Evolutionary conservation across 2,888 invertebrate species (phyloP), one percentile per base, ranked within the genome.

Genomic region (Nebria salina): DNA sequence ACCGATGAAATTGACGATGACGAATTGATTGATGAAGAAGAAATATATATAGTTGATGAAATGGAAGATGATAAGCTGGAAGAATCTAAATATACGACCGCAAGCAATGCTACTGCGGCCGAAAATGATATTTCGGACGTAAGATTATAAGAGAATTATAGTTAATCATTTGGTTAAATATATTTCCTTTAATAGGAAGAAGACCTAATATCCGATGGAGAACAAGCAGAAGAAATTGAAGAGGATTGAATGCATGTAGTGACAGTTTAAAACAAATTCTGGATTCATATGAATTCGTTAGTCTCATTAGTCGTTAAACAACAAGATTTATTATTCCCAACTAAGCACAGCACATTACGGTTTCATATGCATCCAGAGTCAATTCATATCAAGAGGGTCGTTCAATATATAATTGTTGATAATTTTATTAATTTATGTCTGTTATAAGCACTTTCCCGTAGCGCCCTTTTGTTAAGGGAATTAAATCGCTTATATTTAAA

Each of bases 21-120:
- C 80, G 76, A 68, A 78, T 70, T 74, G 11, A 82, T 76, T 72
- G 76, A 83, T 11, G 83, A 82, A 7, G 84, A 85, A 64, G 83
- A 82, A 65, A 41, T 75, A 26, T 66, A 74, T 68, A 76, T 79
- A 34, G 20, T 77, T 25, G 83, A 83, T 73, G 84, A 84, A 68
- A 54, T 54, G 2, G 84, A 85, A 42, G 84, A 83, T 42, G 84
- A 84, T 64, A 68, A 75, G 54, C 66, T 85, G 15, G 84, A 84
- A 66, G 86, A 87, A 83, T 91, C 91, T 54, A 91, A 92, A 79
- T 91, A 91, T 84, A 91, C 91, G 1, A 91, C 92, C 9, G 91
- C 91, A 1, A 91, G 91, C 83, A 90, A 89, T 0, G 85, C 90
- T 41, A 91, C 91, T 1, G 90, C 90, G 80, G 90, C 90, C 4